Evolutionary conservation across 2,113 vertebrate species (phyloP), one percentile per base, ranked within the genome.

Genomic region (Sylvietta virens): DNA sequence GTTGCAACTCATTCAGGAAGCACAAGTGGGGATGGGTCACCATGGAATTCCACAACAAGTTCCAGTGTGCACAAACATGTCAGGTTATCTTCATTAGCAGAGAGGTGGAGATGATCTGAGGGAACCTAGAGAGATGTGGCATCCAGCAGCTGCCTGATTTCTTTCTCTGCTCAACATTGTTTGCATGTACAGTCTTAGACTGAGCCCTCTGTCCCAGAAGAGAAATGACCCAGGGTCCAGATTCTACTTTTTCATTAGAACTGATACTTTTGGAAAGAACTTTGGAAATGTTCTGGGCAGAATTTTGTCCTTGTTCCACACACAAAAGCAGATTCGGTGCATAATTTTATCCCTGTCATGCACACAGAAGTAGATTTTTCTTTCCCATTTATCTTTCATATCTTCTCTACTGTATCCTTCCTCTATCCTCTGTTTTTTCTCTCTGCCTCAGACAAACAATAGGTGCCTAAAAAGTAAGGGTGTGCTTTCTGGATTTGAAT

Each of bases 21-120:
- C 1, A 2, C 26, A 27, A 30, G 30, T 7, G 40, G 35, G 62
- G 40, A 26, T 31, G 44, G 54, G 67, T 81, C 20, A 30, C 26
- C 20, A 7, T 13, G 26, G 47, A 47, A 51, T 56, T 31, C 26
- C 30, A 16, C 4, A 0, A 13, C 1, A 3, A 57, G 24, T 40
- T 51, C 40, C 22, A 61, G 4, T 33, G 47, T 51, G 69, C 45
- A 54, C n/a, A 60, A 78, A 50, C 15, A 3, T 22, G 30, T 53
- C 15, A 4, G 39, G 28, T 27, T 73, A 21, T 84, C n/a, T 56
- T 45, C 1, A 3, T 35, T 7, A 69, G 39, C 20, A 83, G 67
- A 37, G 39, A 61, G 14, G 16, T 78, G 54, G 27, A 65, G 33
- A 31, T 21, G 37, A 44, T n/a, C 22, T 19, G 48, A 70, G 31